Base-by-base conservation (phyloP, 2,113 vertebrate genomes). In the Chascanopsetta lugubris region DNA sequence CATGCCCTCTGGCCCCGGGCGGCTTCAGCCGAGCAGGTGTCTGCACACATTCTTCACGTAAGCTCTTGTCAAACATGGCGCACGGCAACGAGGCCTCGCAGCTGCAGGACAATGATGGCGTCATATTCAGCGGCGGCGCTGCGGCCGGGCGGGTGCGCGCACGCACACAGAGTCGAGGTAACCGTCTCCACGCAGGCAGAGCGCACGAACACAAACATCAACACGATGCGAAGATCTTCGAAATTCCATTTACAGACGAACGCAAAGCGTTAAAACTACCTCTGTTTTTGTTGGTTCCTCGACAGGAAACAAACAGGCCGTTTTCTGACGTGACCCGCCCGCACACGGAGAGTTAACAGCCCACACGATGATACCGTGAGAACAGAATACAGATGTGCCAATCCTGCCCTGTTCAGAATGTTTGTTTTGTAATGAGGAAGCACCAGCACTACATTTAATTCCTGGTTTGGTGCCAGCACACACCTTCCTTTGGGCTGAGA, bases 61-160 rank as follows among this genome's bases (percentile, higher is more conserved):
- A 85, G 84, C 85, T 77, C 75, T 77, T 82, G 85, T 87, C 82
- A 87, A 87, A 89, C 80, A 87, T 51, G 72, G 63, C 8, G 48
- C 53, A 45, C 67, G 24, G 72, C 64, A 73, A 77, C 82, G 80
- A 83, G 72, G 78, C 72, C 68, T 63, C 74, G 60, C 85, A 86
- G 81, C 81, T 87, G 81, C 84, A 79, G 59, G 30, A 89, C 84
- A 86, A 84, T 79, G 61, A 84, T 79, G 61, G 82, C 76, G 77
- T 43, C 70, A 40, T 59, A 32, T 60, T 70, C 67, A 69, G 69
- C 34, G 54, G 61, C 72, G 74, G 61, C n/a, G 12, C 58, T 7
- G 51, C 53, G 60, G 77, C 24, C 67, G 36, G 61, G 22, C 49
- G 15, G n/a, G n/a, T 38, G 29, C 59, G 72, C 69, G 43, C 59